Evolutionary conservation across 2,888 invertebrate genomes (phyloP).

Genomic region (Ptilodon capucinus): DNA sequence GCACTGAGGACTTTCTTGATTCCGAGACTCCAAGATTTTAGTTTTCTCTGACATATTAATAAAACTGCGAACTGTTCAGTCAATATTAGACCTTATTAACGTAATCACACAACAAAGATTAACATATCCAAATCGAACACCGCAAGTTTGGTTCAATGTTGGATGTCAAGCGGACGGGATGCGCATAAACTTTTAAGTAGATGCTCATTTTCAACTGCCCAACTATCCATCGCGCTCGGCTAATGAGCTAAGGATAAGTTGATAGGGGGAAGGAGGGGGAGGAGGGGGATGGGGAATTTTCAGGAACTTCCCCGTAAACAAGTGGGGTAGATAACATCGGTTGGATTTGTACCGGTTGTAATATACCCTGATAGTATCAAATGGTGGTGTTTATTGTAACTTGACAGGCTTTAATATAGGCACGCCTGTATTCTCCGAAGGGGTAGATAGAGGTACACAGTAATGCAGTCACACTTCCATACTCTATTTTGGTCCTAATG

Average conservation of each 20-base stretch:
- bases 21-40: too few species aligned
- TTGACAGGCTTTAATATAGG: too few species aligned
- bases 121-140: background rate
- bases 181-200: slow-evolving; percentile 38
- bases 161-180: slow-evolving; percentile 11
- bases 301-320: background rate
- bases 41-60: too few species aligned
- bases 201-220: slow-evolving; percentile 43
- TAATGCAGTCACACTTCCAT: too few species aligned
- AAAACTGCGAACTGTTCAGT: too few species aligned
- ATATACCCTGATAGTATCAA: background rate
- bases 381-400: background rate
- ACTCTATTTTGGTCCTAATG: too few species aligned
- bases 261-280: background rate
- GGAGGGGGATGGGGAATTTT: background rate
- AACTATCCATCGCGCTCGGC: slow-evolving; percentile 28
- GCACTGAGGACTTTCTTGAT: too few species aligned
- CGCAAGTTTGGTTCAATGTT: slow-evolving; percentile 21
- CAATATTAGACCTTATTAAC: too few species aligned
- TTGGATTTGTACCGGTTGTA: background rate
- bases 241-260: slow-evolving; percentile 32
- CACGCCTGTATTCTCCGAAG: too few species aligned
- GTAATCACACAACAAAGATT: background rate
- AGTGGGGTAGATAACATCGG: background rate
- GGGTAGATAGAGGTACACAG: too few species aligned